Percentiles rank a stretch among this genome's conserved stretches.
These are phyloP conservation scores for Gymnoscopelus microlampas DNA, from an alignment of 2,797 vertebrate species.

Conservation along the genomic window DNA sequence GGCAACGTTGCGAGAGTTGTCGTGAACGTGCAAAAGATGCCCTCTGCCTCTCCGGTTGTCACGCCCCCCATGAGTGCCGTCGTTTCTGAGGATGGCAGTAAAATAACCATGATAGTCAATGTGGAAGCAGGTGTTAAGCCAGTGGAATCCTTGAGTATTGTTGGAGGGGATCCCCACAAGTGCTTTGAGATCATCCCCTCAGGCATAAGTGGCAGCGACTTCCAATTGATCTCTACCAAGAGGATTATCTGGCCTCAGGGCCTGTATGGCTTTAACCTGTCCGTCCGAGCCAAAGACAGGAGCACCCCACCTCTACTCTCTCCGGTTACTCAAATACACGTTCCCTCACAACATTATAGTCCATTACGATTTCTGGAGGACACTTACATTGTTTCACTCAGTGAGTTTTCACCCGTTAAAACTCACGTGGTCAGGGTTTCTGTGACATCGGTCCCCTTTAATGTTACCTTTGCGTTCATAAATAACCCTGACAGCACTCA, in stretches of 20 bases:
- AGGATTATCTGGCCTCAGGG: conserved; percentile 87
- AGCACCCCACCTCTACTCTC: conserved; percentile 82
- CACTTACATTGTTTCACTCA: conserved; percentile 85
- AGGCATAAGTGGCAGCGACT: conserved; percentile 82
- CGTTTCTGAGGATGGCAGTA: conserved; percentile 64
- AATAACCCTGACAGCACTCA: conserved; percentile 77
- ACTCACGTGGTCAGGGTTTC: conserved; percentile 87
- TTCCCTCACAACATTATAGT: conserved; percentile 81
- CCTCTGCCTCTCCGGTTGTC: conserved; percentile 78
- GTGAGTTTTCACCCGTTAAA: conserved; percentile 90
- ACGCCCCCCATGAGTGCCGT: conserved; percentile 55
- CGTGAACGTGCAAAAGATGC: conserved; percentile 84
- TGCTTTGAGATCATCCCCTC: conserved; percentile 88
- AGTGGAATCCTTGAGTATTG: conserved; percentile 84
- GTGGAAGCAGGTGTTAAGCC: conserved; percentile 82
- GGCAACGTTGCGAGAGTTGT: conserved; percentile 88
- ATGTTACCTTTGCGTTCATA: conserved; percentile 86
- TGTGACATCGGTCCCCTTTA: conserved; percentile 69
- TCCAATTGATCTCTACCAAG: conserved; percentile 88
- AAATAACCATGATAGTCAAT: conserved; percentile 80
- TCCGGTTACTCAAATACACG: conserved; percentile 81
- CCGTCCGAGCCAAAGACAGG: conserved; percentile 89
- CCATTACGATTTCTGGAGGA: conserved; percentile 86
- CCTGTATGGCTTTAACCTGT: conserved; percentile 91
- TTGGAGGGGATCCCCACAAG: conserved; percentile 87